Base-by-base conservation (phyloP, 2,797 vertebrate species). In the Anguilla anguilla region DNA sequence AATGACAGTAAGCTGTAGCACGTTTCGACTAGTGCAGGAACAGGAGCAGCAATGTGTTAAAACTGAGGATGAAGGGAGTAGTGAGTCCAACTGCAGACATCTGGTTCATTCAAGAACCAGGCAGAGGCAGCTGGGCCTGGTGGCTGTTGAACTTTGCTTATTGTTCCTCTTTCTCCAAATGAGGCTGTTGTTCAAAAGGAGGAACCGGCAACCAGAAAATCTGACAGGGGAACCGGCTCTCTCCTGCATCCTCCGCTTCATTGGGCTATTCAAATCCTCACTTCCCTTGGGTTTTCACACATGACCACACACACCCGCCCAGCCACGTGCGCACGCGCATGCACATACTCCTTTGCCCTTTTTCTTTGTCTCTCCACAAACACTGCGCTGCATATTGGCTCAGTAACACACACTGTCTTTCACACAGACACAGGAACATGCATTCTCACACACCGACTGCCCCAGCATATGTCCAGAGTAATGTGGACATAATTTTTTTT, bases 381-480 rank as follows among this genome's bases (percentile, higher is more conserved):
- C 64, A 28, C n/a, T 28, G n/a, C n/a, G 15, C 64, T 10, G 74
- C 43, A 74, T 46, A 1, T 28, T 69, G 77, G 83, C n/a, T n/a
- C 64, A 69, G n/a, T n/a, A n/a, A 85, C 83, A 77, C 67, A 59
- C 28, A 81, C 43, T 74, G 87, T 91, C 88, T 86, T 86, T 55
- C 88, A 85, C 91, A 89, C 89, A 43, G 84, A 82, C 90, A 90
- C 93, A 91, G 92, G 89, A 89, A 91, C 25, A 72, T 13, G 91
- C 89, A 91, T 90, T 84, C 91, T 91, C 92, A 93, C 94, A 17
- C 53, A 89, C 79, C 88, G 91, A 88, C 82, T 81, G 86, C 86
- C 90, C 90, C 28, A 88, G 86, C 53, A 89, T 85, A 89, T 86
- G 93, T 94, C 93, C 89, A 92, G 92, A 94, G 93, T 91, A 90